phyloP scores from a whole-genome alignment of 1,140 invertebrate genomes.

The Plodia interpunctella region DNA sequence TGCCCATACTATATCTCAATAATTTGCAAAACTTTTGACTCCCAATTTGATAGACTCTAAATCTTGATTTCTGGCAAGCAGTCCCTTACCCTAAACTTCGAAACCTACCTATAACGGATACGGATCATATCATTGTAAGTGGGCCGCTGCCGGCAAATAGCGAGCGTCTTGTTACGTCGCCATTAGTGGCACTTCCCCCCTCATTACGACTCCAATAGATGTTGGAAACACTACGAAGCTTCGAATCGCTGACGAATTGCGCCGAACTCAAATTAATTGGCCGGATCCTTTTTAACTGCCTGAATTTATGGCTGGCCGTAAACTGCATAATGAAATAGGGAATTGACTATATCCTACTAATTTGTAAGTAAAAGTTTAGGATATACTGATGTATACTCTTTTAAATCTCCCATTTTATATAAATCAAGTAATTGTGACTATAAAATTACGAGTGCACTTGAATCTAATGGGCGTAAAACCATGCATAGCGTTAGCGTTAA shows the following conservation, averaged over 20 bases:
- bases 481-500: too few species aligned
- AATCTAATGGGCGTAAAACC: too few species aligned
- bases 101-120: neutral
- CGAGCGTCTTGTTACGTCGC: neutral
- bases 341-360: neutral
- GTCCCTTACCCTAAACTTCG: neutral
- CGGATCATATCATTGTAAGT: neutral
- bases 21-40: too few species aligned
- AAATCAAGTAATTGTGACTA: too few species aligned
- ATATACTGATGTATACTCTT: neutral
- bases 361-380: neutral
- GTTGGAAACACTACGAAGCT: neutral
- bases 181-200: neutral
- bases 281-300: constrained; percentile 1
- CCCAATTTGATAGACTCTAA: too few species aligned
- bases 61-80: neutral
- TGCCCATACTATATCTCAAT: too few species aligned
- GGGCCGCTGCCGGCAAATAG: neutral
- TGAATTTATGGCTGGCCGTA: too few species aligned
- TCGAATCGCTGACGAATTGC: neutral
- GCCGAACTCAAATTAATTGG: constrained; percentile 3
- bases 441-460: too few species aligned
- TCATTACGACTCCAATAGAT: neutral
- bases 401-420: too few species aligned
- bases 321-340: neutral